phyloP scores from a whole-genome alignment of 2,113 vertebrate genomes.

The Uria lomvia region DNA sequence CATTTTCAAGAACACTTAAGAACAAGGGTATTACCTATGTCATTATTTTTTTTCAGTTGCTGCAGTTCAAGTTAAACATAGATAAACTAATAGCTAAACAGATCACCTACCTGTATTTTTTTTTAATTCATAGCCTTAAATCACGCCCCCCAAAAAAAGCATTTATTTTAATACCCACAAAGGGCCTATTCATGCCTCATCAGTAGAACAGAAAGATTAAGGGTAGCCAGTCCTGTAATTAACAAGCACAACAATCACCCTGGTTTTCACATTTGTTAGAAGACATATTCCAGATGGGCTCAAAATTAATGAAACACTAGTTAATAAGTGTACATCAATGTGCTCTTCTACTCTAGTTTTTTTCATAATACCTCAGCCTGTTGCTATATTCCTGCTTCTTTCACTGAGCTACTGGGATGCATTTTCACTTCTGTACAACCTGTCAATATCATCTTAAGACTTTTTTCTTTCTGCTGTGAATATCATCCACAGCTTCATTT shows the following conservation, averaged over 20 bases:
- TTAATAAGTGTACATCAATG: not conserved
- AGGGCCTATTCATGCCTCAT: not conserved
- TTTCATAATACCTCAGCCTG: not conserved
- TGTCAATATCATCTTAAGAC: constrained; percentile 10
- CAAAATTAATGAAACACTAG: constrained; percentile 25
- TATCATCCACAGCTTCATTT: constrained; percentile 12
- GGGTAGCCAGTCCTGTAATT: not conserved
- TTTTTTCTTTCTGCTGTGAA: constrained; percentile 6
- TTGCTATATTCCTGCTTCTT: not conserved
- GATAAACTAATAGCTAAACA: not conserved
- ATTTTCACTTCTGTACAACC: constrained; percentile 38
- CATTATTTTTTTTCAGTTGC: not conserved
- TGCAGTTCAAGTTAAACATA: not conserved
- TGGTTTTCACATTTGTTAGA: not conserved
- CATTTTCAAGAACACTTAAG: not conserved
- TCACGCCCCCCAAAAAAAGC: not conserved
- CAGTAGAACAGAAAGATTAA: not conserved
- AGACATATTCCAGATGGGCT: not conserved
- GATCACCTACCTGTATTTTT: not conserved
- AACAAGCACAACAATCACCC: not conserved
- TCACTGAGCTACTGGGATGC: not conserved
- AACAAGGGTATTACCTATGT: not conserved
- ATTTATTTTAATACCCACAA: not conserved
- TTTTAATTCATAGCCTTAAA: not conserved
- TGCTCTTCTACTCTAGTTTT: not conserved